Base-by-base conservation (phyloP, 2,113 vertebrate genomes). In the Todiramphus saurophagus region DNA sequence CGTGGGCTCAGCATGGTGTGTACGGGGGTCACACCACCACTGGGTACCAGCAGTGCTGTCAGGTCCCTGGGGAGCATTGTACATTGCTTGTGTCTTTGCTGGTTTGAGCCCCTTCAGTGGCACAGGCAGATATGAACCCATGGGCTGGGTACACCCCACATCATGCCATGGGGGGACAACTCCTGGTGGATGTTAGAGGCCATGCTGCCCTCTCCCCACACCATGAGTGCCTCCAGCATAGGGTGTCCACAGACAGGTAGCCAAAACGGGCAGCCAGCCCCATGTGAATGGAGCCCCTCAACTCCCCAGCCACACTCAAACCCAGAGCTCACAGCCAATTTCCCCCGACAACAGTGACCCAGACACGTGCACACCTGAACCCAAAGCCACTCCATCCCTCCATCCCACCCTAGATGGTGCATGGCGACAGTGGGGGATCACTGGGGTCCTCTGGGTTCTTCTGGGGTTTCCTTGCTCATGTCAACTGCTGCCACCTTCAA, bases 11-110 rank as follows among this genome's bases (percentile, higher is more conserved):
- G 60, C 4, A 1, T 2, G 9, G 17, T 1, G 5, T 9, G 11
- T 13, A 16, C 17, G 48, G 14, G 31, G 5, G 17, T 81, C 53
- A 37, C 59, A 17, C 2, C 0, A 0, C 27, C 1, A 0, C 51
- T 2, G 63, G 21, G 33, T 51, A 20, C 50, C 73, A 73, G 35
- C 41, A 67, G 1, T 12, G 55, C 50, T 31, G 28, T 9, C 23
- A 5, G 39, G 35, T 33, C 64, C 21, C 51, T 31, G 55, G 48
- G 31, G 7, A 75, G 5, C 15, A 8, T 5, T 1, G 0, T 11
- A 37, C 37, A 3, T 5, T 6, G 46, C 69, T 11, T 1, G 10
- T 74, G 41, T 14, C 67, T 33, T 56, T 16, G 27, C 74, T 75
- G 90, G 2, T 82, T 58, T 70, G 43, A 17, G 10, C 17, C 23